phyloP scores from a whole-genome alignment of 2,888 invertebrate genomes.

The Lepidocyrtoides sp. region DNA sequence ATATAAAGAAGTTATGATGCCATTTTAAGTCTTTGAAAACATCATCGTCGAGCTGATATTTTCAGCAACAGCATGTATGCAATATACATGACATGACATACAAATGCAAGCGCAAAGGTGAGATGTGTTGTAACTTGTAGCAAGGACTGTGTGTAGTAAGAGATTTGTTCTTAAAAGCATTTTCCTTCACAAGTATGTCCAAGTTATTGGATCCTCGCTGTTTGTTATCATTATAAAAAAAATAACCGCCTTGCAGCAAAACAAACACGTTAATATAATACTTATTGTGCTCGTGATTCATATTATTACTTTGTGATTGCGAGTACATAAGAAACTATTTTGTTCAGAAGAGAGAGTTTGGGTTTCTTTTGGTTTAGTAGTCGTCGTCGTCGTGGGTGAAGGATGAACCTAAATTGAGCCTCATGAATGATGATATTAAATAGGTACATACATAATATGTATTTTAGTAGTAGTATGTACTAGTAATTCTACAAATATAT shows the following conservation, averaged over 20 bases:
- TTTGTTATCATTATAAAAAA: conserved; percentile 6
- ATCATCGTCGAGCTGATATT: no score
- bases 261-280: conserved; percentile 16
- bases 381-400: not conserved
- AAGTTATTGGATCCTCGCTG: conserved; percentile 9
- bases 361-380: not conserved
- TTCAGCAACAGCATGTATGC: not conserved
- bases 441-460: no score
- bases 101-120: no score
- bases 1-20: not conserved
- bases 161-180: no score
- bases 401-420: not conserved
- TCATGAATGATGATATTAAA: not conserved
- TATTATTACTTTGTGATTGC: not conserved
- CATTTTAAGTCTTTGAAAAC: no score
- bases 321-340: not conserved
- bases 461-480: no score
- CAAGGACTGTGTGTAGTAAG: no score
- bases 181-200: not conserved
- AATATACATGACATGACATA: no score
- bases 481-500: no score
- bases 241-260: not conserved
- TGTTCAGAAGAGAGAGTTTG: not conserved
- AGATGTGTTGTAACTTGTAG: no score
- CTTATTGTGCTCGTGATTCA: conserved; percentile 21